Conservation (phyloP, 1,140 invertebrate species). For the roundworm (Caenorhabditis elegans) region WBcel235 BX284603.4:11152501-11153000, state of each 20-base stretch:
- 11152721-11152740: constrained; percentile 38
- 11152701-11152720: constrained; percentile 46
- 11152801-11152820: constrained; percentile 27
- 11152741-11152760: constrained; percentile 39
- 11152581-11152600: constrained; percentile 46
- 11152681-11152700: constrained; percentile 37
- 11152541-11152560: too few relatives aligned
- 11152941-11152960: too few relatives aligned
- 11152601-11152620: constrained; percentile 39
- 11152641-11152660: constrained; percentile 44
- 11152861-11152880: too few relatives aligned
- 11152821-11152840: too few relatives aligned
- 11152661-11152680: constrained; percentile 25
- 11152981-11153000: too few relatives aligned
- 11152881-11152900: too few relatives aligned
- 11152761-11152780: constrained; percentile 29
- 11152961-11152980: too few relatives aligned
- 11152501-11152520: too few relatives aligned
- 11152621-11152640: constrained; percentile 26
- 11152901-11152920: too few relatives aligned
- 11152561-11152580: too few relatives aligned
- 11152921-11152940: too few relatives aligned
- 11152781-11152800: constrained; percentile 40
- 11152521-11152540: background rate
- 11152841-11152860: too few relatives aligned